These are phyloP conservation scores for Clistopyga incitator DNA, from an alignment of 2,888 invertebrate genomes.

Conservation along the genomic window DNA sequence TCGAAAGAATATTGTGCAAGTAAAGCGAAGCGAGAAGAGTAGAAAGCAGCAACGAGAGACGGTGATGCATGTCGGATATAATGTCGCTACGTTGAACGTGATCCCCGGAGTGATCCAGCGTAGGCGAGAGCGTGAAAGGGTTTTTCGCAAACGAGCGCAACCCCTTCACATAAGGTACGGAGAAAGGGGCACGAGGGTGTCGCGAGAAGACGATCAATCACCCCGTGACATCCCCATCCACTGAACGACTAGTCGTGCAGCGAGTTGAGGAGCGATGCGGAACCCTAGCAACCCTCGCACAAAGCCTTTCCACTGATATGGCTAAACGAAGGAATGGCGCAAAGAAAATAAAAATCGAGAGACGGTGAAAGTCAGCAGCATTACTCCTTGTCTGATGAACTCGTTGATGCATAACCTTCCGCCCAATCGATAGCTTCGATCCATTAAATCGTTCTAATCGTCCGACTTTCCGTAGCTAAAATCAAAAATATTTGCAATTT, in stretches of 20 bases:
- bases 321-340: conserved; percentile 66
- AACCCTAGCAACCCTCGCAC: conserved; percentile 70
- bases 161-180: conserved; percentile 76
- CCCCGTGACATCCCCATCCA: conserved; percentile 70
- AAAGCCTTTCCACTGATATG: conserved; percentile 74
- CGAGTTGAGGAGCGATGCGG: conserved; percentile 24
- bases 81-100: conserved; percentile 74
- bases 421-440: background rate
- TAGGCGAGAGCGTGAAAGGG: conserved; percentile 76
- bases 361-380: conserved; percentile 49
- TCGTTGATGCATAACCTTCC: conserved; percentile 17
- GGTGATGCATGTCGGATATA: conserved; percentile 74
- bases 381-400: conserved; percentile 6
- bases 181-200: conserved; percentile 73
- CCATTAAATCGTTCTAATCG: conserved; percentile 4
- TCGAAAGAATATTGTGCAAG: conserved; percentile 22
- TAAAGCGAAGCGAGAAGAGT: conserved; percentile 21
- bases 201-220: conserved; percentile 82
- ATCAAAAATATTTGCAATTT: background rate
- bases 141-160: conserved; percentile 71
- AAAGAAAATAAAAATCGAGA: conserved; percentile 36
- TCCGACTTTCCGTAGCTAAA: background rate
- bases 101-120: conserved; percentile 80
- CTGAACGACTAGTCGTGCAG: conserved; percentile 36
- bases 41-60: conserved; percentile 53